Evolutionary conservation across 2,113 vertebrate species (phyloP).

Genomic region (Callionymus lyra): DNA sequence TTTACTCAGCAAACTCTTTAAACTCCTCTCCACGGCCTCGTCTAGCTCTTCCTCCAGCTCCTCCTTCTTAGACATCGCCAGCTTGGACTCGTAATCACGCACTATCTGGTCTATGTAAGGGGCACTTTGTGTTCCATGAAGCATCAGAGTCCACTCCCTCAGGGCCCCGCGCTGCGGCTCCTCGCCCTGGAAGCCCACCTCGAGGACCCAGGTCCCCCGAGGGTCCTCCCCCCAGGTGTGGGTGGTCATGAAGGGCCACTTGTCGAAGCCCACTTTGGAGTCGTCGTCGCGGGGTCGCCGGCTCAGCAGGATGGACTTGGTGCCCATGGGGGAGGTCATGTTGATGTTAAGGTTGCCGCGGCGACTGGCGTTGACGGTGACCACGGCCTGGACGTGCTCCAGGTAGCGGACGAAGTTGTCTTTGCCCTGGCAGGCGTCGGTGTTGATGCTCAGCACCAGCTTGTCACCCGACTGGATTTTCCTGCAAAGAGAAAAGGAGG

Average conservation of each 20-base stretch:
- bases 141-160: conserved; percentile 97
- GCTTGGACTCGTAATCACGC: conserved; percentile 96
- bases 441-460: conserved; percentile 77
- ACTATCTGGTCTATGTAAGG: conserved; percentile 98
- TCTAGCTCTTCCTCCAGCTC: conserved; percentile 96
- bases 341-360: conserved; percentile 94
- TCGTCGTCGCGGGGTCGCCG: conserved; percentile 89
- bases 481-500: conserved; percentile 57
- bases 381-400: conserved; percentile 91
- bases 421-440: conserved; percentile 86
- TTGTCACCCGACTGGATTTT: conserved; percentile 82
- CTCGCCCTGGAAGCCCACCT: conserved; percentile 81
- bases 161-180: conserved; percentile 80
- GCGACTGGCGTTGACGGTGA: conserved; percentile 87
- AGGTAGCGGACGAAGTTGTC: conserved; percentile 98
- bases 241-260: conserved; percentile 99
- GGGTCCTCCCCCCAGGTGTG: conserved; percentile 99
- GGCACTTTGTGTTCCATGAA: conserved; percentile 95
- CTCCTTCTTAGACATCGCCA: conserved; percentile 98
- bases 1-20: conserved; percentile 89
- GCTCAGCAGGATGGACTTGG: conserved; percentile 94
- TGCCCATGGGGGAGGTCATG: conserved; percentile 98
- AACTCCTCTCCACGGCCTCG: conserved; percentile 92
- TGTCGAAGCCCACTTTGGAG: conserved; percentile 96
- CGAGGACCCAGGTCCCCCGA: conserved; percentile 87